Evolutionary conservation across 2,113 vertebrate genomes (phyloP).

Genomic region (Pimephales promelas): DNA sequence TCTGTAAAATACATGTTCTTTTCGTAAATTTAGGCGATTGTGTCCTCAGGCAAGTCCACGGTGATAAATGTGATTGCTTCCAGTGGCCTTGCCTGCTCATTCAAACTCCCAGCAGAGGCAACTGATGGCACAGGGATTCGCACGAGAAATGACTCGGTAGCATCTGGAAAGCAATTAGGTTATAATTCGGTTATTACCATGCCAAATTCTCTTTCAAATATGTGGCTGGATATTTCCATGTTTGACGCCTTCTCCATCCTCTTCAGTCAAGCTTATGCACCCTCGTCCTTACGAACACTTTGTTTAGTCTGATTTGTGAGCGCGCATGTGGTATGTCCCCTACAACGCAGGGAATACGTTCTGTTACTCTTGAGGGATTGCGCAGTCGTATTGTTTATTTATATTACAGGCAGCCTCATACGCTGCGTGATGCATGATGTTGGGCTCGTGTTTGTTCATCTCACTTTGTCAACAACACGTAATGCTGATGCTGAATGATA

Average conservation of each 20-base stretch:
- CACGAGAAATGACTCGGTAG: constrained; percentile 72
- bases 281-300: constrained; percentile 53
- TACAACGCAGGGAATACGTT: constrained; percentile 39
- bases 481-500: constrained; percentile 73
- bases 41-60: constrained; percentile 68
- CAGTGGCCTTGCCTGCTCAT: constrained; percentile 65
- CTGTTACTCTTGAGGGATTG: constrained; percentile 46
- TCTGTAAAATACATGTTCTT: background rate
- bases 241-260: constrained; percentile 29
- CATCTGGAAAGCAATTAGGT: constrained; percentile 77
- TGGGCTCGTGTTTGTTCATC: constrained; percentile 74
- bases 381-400: constrained; percentile 66
- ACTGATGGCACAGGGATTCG: constrained; percentile 64
- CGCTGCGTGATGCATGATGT: constrained; percentile 71
- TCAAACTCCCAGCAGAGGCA: constrained; percentile 72
- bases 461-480: constrained; percentile 73
- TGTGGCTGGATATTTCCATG: constrained; percentile 29
- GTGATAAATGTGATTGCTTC: constrained; percentile 73
- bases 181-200: constrained; percentile 76
- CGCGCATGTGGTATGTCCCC: constrained; percentile 56
- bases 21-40: constrained; percentile 57
- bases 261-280: background rate
- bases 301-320: constrained; percentile 63
- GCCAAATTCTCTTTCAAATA: constrained; percentile 68
- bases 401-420: constrained; percentile 71